phyloP scores from a whole-genome alignment of 2,797 vertebrate genomes.

The Anas flavirostris region DNA sequence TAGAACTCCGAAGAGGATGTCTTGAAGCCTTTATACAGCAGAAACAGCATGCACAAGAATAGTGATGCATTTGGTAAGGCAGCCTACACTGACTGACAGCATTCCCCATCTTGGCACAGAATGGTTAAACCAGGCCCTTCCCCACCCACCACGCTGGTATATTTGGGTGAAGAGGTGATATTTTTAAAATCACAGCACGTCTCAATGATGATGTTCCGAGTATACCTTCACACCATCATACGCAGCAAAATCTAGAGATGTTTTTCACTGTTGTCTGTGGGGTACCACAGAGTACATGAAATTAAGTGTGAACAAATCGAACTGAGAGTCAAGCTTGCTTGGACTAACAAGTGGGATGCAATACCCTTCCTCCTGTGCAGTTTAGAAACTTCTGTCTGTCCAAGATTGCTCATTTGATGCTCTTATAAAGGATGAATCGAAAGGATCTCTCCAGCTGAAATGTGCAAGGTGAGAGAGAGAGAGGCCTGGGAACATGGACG shows the following conservation, averaged over 20 bases:
- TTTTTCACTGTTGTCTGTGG: neutral
- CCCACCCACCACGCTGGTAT: too few species aligned
- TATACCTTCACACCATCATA: neutral
- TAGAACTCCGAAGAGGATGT: neutral
- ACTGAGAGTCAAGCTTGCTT: neutral
- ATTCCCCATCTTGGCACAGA: neutral
- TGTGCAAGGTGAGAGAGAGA: neutral
- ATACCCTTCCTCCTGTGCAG: fast-evolving
- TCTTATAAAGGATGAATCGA: neutral
- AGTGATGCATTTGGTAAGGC: neutral
- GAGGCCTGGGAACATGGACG: neutral
- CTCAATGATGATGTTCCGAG: neutral
- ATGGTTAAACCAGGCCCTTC: neutral
- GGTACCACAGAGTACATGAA: neutral
- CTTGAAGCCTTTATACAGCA: neutral
- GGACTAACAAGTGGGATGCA: neutral
- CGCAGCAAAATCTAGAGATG: neutral
- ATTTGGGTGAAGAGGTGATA: neutral
- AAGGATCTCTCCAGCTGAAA: neutral
- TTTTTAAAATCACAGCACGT: neutral
- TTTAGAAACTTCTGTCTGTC: neutral
- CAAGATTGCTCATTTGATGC: neutral
- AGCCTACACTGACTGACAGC: neutral
- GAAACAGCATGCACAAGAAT: neutral
- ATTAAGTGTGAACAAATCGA: neutral